Conservation (phyloP, 2,797 vertebrate species). For the Poeciliopsis infans region DNA sequence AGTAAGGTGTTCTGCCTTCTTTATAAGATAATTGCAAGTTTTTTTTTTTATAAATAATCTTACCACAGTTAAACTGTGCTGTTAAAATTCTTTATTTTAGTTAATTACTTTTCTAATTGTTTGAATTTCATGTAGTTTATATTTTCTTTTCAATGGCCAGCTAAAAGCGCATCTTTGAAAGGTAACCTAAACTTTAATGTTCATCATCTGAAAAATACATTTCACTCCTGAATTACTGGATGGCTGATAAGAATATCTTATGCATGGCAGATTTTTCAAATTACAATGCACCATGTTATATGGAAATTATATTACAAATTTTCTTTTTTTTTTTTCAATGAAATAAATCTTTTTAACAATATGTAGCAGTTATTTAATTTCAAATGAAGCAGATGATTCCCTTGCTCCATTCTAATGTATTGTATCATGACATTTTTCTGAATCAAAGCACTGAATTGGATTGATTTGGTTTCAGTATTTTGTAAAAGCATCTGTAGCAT, state of each 20-base stretch:
- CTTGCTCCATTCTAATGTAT: neutral
- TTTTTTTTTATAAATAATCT: neutral
- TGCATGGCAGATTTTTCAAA: neutral
- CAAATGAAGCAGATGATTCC: neutral
- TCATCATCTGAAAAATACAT: neutral
- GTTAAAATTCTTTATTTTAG: too few species aligned
- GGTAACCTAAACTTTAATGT: neutral
- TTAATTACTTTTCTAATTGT: neutral
- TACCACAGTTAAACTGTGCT: neutral
- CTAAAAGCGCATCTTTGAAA: neutral
- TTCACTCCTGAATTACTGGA: neutral
- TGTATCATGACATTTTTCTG: neutral
- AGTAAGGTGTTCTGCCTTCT: neutral
- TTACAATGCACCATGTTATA: neutral
- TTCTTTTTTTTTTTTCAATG: neutral
- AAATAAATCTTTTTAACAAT: neutral
- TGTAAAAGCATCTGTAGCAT: neutral
- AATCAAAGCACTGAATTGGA: neutral
- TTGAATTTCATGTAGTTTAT: neutral
- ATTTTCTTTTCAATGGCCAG: neutral
- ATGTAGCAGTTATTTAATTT: neutral
- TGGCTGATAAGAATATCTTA: neutral
- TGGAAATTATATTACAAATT: neutral
- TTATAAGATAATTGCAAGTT: neutral
- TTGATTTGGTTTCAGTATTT: neutral